Evolutionary conservation across 1,140 invertebrate genomes (phyloP).

Genomic region (Gonioctena quinquepunctata): DNA sequence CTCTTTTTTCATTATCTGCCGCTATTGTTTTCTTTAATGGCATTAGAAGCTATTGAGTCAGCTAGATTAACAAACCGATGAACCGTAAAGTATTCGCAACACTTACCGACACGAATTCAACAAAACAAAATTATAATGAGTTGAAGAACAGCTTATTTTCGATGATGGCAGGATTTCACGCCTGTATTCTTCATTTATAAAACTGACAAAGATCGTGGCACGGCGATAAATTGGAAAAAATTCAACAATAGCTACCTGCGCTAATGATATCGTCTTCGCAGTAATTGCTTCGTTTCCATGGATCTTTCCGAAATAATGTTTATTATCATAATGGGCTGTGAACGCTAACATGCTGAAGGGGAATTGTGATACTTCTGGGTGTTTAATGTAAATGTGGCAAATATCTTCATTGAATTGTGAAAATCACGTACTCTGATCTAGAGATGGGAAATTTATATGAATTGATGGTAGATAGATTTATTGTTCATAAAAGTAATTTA

Average conservation of each 20-base stretch:
- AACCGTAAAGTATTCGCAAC: constrained; percentile 14
- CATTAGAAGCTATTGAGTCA: background rate
- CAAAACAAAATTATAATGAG: constrained; percentile 43
- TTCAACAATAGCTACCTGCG: constrained; percentile 37
- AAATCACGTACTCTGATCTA: too few relatives aligned
- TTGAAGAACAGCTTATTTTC: constrained; percentile 43
- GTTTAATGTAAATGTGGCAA: too few relatives aligned
- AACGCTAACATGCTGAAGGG: too few relatives aligned
- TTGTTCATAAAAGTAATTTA: too few relatives aligned
- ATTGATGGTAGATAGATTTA: too few relatives aligned
- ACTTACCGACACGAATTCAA: constrained; percentile 29
- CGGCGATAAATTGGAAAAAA: constrained; percentile 42
- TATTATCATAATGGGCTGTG: too few relatives aligned
- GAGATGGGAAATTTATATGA: too few relatives aligned
- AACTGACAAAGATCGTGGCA: constrained; percentile 41
- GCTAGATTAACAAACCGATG: constrained; percentile 7
- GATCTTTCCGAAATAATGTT: background rate
- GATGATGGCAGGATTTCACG: constrained; percentile 39
- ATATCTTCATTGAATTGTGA: too few relatives aligned
- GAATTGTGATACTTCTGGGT: too few relatives aligned
- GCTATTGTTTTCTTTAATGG: background rate
- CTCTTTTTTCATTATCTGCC: background rate
- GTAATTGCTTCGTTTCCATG: constrained; percentile 7
- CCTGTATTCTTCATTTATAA: constrained; percentile 42
- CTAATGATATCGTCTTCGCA: constrained; percentile 38